Conservation (phyloP, 2,888 invertebrate genomes). For the Agrypnus murinus region DNA sequence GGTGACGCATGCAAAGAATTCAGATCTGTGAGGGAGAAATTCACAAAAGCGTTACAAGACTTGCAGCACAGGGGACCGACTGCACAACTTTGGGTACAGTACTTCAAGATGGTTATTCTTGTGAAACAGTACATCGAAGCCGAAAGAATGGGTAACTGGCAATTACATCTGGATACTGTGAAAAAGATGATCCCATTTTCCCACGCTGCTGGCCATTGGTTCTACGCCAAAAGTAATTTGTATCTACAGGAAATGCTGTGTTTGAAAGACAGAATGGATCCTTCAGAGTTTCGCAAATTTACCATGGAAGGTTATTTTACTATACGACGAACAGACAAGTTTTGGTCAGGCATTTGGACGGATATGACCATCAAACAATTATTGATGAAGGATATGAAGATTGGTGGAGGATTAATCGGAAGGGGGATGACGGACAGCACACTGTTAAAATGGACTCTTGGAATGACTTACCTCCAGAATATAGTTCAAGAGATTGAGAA, state of each 20-base stretch:
- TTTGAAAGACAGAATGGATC: too few species aligned
- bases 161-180: constrained; percentile 55
- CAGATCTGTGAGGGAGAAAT: constrained; percentile 62
- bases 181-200: constrained; percentile 36
- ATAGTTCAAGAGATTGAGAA: constrained; percentile 43
- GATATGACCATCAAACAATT: constrained; percentile 10
- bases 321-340: too few species aligned
- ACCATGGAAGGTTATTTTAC: constrained; percentile 1
- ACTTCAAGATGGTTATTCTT: constrained; percentile 60
- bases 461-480: constrained; percentile 43
- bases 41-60: constrained; percentile 74
- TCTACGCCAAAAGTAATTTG: constrained; percentile 1
- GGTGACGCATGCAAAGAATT: constrained; percentile 45
- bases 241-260: constrained; percentile 7
- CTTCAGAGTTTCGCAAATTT: constrained; percentile 17
- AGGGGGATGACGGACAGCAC: constrained; percentile 47
- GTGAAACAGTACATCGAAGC: constrained; percentile 61
- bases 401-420: constrained; percentile 29
- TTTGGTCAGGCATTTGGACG: constrained; percentile 10
- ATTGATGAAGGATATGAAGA: constrained; percentile 7
- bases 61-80: constrained; percentile 55
- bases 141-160: constrained; percentile 61
- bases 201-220: constrained; percentile 64
- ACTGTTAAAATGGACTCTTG: constrained; percentile 43
- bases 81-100: constrained; percentile 58